Evolutionary conservation across 2,113 vertebrate species (phyloP), one percentile per base, ranked within the genome.

Genomic region (Perca schrenkii): DNA sequence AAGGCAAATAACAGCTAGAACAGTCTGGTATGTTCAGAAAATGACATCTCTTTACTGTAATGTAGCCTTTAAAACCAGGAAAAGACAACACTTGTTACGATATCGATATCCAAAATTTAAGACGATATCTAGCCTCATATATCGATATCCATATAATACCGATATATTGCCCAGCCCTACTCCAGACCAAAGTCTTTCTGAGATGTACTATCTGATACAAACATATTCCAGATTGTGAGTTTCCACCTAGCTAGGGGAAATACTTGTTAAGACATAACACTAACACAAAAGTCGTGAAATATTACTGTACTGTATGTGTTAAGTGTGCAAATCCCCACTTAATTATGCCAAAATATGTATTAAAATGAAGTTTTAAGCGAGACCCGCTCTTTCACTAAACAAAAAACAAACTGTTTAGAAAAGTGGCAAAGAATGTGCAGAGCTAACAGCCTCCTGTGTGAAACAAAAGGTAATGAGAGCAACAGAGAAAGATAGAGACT

Each of bases 381-480:
- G 73, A 46, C 22, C 11, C 22, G 28, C 21, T 54, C 31, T 14
- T 17, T 25, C 58, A 62, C 61, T 14, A 61, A 36, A 64, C 17
- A 21, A 13, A 79, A 50, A 76, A 31, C 1, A 78, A 80, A 58
- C 34, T 16, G 69, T 79, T 71, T 34, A 28, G 73, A 63, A 62
- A 60, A 60, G 83, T 76, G 64, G 77, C 60, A 65, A 58, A 52
- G 63, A 74, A 70, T 19, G 76, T 74, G 72, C 11, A 34, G 66
- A 28, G 66, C 71, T 52, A 65, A 82, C 70, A 83, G 82, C 72
- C 56, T 87, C 79, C 74, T 50, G 78, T 73, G 74, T 40, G 79
- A 80, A 85, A 84, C 66, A 83, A 80, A 77, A 87, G 68, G 76
- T 81, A 79, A 85, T 74, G 84, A 88, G 88, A 88, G 64, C 36